These are phyloP conservation scores for chimpanzee (Pan troglodytes) DNA, from an alignment of 2,113 vertebrate species.

Conservation along the genomic window NHGRI_mPanTro3-v2.1_pri NC_072410.2:92562501-92563000, in stretches of 20 bases:
- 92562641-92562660: background rate
- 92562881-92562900: background rate
- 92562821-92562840: too few species aligned
- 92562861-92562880: background rate
- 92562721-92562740: conserved; percentile 22
- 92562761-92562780: too few species aligned
- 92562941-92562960: background rate
- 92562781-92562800: accelerated
- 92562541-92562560: background rate
- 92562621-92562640: background rate
- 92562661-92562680: background rate
- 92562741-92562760: background rate
- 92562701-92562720: background rate
- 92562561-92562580: background rate
- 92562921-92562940: background rate
- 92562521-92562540: background rate
- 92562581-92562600: background rate
- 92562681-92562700: background rate
- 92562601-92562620: background rate
- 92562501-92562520: background rate
- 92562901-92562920: background rate
- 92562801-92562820: accelerated
- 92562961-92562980: background rate
- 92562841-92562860: background rate
- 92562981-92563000: background rate